A percentile compares a stretch with the other conserved stretches of the same genome.
Conservation (phyloP, 2,113 vertebrate genomes). For the Tangachromis dhanisi region DNA sequence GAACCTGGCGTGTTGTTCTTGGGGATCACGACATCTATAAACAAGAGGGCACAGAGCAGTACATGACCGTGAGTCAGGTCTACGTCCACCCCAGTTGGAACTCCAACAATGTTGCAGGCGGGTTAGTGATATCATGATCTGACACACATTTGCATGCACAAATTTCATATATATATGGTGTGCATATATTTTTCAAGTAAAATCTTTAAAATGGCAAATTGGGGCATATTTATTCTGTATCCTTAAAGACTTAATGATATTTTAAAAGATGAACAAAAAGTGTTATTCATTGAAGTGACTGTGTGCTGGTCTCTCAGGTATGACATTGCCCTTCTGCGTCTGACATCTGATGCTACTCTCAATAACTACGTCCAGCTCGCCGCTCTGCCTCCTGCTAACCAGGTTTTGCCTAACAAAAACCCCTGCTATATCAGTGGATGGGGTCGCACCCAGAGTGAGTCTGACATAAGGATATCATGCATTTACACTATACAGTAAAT, state of each 20-base stretch:
- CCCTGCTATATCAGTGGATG: slow-evolving; percentile 86
- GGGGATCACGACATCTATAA: slow-evolving; percentile 80
- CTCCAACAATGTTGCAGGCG: slow-evolving; percentile 65
- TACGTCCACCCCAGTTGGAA: slow-evolving; percentile 76
- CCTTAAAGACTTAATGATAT: background rate
- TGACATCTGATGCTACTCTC: slow-evolving; percentile 67
- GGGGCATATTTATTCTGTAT: background rate
- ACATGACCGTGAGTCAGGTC: slow-evolving; percentile 67
- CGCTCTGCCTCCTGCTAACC: slow-evolving; percentile 65
- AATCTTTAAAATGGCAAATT: background rate
- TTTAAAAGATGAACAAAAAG: background rate
- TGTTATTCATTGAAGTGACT: background rate
- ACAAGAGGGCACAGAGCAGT: slow-evolving; percentile 77
- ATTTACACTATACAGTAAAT: background rate
- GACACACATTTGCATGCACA: background rate
- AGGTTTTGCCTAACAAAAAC: slow-evolving; percentile 77
- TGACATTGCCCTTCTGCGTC: slow-evolving; percentile 82
- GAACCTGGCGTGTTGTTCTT: slow-evolving; percentile 77
- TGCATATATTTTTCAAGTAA: background rate
- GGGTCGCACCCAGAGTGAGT: slow-evolving; percentile 83
- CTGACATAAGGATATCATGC: background rate
- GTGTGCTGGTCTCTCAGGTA: slow-evolving; percentile 59
- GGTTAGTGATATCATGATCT: slow-evolving; percentile 55
- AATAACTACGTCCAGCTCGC: slow-evolving; percentile 79
- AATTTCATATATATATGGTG: background rate